Conservation (phyloP, 2,888 invertebrate species). For the Bugula neritina region DNA sequence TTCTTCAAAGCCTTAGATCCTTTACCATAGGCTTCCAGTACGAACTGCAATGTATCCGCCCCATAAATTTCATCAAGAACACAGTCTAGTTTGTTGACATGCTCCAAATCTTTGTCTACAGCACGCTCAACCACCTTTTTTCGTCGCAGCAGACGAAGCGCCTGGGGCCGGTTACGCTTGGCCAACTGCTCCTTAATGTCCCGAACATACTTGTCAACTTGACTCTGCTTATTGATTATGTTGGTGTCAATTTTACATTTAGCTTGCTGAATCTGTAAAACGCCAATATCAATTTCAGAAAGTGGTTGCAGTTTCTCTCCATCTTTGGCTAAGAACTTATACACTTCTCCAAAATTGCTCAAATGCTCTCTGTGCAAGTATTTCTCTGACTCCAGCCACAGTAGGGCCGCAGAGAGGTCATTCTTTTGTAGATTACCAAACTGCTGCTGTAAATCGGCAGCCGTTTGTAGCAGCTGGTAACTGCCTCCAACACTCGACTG, state of each 20-base stretch:
- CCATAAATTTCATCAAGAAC: slow-evolving; percentile 8
- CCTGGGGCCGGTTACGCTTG: not conserved
- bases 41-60: not conserved
- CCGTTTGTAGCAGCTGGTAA: not conserved
- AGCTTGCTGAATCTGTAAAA: not conserved
- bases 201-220: not conserved
- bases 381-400: slow-evolving; percentile 22
- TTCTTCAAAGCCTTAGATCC: not conserved
- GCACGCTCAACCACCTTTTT: not conserved
- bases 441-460: not conserved
- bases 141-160: not conserved
- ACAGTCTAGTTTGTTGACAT: slow-evolving; percentile 13
- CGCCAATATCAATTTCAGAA: not conserved
- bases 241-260: not conserved
- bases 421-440: not conserved
- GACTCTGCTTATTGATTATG: not conserved
- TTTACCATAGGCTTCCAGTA: not conserved
- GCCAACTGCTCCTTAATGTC: not conserved
- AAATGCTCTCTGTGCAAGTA: not conserved
- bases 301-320: not conserved
- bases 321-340: not conserved
- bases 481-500: not conserved
- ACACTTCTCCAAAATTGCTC: not conserved
- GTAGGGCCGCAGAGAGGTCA: not conserved
- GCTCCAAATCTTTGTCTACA: not conserved